Conservation (phyloP, 2,113 vertebrate genomes). For the Cololabis saira region DNA sequence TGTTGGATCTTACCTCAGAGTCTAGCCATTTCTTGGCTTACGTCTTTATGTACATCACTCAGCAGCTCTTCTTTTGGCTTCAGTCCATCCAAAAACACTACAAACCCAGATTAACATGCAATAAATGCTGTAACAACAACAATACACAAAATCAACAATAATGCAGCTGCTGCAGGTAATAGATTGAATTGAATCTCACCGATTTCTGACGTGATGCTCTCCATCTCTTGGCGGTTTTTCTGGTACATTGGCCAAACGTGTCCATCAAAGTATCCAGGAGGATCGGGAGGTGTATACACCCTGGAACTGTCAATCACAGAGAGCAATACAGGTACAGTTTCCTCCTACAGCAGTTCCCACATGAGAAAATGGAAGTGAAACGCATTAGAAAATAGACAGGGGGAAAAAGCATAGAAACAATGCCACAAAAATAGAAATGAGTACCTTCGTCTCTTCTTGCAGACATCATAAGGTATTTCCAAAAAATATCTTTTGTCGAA, state of each 20-base stretch:
- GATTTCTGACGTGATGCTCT: conserved; percentile 73
- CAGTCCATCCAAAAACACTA: conserved; percentile 91
- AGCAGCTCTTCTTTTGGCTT: conserved; percentile 85
- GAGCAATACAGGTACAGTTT: not conserved
- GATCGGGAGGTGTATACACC: conserved; percentile 89
- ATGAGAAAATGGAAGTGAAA: not conserved
- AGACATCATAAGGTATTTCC: conserved; percentile 90
- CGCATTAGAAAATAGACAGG: not conserved
- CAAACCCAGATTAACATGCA: not conserved
- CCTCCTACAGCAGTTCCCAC: not conserved
- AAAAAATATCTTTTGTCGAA: conserved; percentile 91
- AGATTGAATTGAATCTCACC: conserved; percentile 68
- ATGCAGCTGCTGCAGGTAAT: not conserved
- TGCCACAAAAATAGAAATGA: not conserved
- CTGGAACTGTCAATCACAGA: conserved; percentile 80
- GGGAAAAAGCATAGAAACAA: not conserved
- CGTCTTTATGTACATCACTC: conserved; percentile 80
- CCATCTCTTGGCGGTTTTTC: conserved; percentile 86
- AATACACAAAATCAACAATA: too few relatives aligned
- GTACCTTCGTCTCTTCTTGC: conserved; percentile 87
- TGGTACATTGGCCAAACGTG: conserved; percentile 97
- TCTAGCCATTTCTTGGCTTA: conserved; percentile 79
- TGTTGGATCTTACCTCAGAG: conserved; percentile 59
- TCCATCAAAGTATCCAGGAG: conserved; percentile 91
- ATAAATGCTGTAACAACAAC: too few relatives aligned